Base-by-base conservation (phyloP, 2,888 invertebrate species). In the Cinara cedri region DNA sequence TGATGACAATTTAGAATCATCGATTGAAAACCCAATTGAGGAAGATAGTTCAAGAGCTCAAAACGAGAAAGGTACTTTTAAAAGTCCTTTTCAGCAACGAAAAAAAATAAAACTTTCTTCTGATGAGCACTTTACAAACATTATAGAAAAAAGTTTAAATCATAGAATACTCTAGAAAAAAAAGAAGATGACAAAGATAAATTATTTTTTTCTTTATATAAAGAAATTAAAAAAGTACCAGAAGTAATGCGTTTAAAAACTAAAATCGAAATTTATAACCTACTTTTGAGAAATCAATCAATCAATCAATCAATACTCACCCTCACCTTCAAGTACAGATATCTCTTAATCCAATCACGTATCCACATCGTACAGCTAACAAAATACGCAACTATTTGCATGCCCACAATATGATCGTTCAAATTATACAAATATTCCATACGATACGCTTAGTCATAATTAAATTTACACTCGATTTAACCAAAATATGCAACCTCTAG, bases 351-450 rank as follows among this genome's bases (percentile, higher is more conserved):
- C 46, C 24, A 46, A 66, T 21, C 24, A 66, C 21, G 46, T 42
- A 62, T 62, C 46, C 66, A 46, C 66, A 66, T 66, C 66, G 16
- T 66, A 46, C 66, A 46, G 46, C 66, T 46, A 66, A 46, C 46
- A 65, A 65, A 46, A 65, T 65, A 65, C 46, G 44, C 46, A 44
- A 24, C 13, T 2, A 46, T 46, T 14, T 65, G 16, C 19, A 65
- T 66, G 46, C 24, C 66, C 66, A 46, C 66, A 66, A 66, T 66
- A 65, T 46, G 46, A 65, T 65, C 46, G 24, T 66, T 21, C 46
- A 66, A 46, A 66, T 66, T 66, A 66, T 66, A 66, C 16, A 46
- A 66, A 46, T 66, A 24, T 66, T 66, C 46, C 66, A 46, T 46
- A 46, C 16, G 46, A 46, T 24, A 46, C 14, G 24, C 65, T 44